Evolutionary conservation across 1,140 invertebrate species (phyloP).

Genomic region (Rhyacophila brunnea): DNA sequence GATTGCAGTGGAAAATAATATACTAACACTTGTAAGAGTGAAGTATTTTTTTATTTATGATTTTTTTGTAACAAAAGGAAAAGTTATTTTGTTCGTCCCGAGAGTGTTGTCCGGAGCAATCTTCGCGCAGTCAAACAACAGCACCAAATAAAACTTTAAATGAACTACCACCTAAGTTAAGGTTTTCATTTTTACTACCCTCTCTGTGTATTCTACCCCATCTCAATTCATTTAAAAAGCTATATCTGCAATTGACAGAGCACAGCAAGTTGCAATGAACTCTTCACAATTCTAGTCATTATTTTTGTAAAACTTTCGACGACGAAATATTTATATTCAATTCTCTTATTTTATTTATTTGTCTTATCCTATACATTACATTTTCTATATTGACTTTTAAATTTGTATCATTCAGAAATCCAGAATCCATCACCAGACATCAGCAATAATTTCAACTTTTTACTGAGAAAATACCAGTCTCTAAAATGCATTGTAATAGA

Average conservation of each 20-base stretch:
- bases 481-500: no score
- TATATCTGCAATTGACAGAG: constrained; percentile 11
- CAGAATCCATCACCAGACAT: no score
- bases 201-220: constrained; percentile 14
- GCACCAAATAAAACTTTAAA: constrained; percentile 32
- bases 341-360: no score
- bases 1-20: constrained; percentile 20
- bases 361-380: no score
- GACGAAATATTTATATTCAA: no score
- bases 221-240: constrained; percentile 20
- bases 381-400: no score
- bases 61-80: background rate
- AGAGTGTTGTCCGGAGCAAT: constrained; percentile 23
- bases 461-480: no score
- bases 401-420: no score
- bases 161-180: constrained; percentile 6
- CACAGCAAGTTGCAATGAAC: background rate
- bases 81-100: constrained; percentile 23
- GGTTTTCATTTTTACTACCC: constrained; percentile 1
- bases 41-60: no score
- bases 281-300: no score
- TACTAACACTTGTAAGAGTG: constrained; percentile 13
- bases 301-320: no score
- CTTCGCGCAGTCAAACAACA: constrained; percentile 25
- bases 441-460: no score